Percentiles rank a stretch among this genome's conserved stretches.
These are phyloP conservation scores for Poecile atricapillus DNA, from an alignment of 2,113 vertebrate genomes.

Conservation along the genomic window DNA sequence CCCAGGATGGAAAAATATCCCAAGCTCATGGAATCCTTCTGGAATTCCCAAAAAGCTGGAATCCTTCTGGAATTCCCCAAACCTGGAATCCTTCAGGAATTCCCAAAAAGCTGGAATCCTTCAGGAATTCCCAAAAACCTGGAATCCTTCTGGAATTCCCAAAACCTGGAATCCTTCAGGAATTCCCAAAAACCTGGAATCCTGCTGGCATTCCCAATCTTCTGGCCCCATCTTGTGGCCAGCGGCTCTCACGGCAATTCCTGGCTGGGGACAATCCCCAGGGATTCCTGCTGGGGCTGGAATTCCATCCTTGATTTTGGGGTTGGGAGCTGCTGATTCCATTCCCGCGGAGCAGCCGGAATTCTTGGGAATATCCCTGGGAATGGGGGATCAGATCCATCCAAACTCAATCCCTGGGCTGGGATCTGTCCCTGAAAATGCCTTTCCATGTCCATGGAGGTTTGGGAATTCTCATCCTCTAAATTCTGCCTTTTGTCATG, in stretches of 20 bases:
- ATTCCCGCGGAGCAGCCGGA: background rate
- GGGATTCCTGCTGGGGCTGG: background rate
- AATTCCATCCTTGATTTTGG: background rate
- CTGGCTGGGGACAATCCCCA: background rate
- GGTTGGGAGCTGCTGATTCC: background rate
- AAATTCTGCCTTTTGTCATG: too few species aligned
- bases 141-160: too few species aligned
- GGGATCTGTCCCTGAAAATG: background rate
- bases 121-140: background rate
- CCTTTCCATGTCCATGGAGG: background rate
- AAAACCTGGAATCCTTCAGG: background rate
- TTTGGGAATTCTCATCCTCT: background rate
- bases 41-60: background rate
- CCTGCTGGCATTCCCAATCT: background rate
- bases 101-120: background rate
- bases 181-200: background rate
- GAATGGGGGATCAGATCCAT: background rate
- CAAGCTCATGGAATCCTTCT: rapidly evolving
- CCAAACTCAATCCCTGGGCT: rapidly evolving
- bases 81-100: background rate
- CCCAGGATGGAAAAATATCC: too few species aligned
- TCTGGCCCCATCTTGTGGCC: constrained; percentile 30
- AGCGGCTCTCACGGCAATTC: rapidly evolving
- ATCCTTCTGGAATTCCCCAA: background rate
- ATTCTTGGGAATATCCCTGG: rapidly evolving